Evolutionary conservation across 2,797 vertebrate species (phyloP).

Genomic region (Anguilla obscura): DNA sequence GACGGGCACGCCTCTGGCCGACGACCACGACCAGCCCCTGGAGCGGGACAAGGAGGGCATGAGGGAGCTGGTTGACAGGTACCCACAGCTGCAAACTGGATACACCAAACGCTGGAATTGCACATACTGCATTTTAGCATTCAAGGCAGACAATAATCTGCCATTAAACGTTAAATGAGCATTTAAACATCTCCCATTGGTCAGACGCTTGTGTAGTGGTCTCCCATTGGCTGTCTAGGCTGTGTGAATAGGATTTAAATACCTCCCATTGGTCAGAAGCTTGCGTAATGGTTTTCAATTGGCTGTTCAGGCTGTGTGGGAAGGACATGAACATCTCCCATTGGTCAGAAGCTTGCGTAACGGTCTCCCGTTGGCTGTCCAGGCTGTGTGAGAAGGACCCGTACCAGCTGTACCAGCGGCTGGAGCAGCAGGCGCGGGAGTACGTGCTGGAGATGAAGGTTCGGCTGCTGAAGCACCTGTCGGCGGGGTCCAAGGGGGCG

Average conservation of each 20-base stretch:
- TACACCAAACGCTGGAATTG: background rate
- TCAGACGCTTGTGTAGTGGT: background rate
- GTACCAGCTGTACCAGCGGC: constrained; percentile 96
- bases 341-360: background rate
- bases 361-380: background rate
- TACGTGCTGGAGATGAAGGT: constrained; percentile 97
- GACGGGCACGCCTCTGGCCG: constrained; percentile 87
- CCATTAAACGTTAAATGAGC: too few species aligned
- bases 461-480: constrained; percentile 89
- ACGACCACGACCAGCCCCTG: constrained; percentile 90
- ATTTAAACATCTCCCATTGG: background rate
- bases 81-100: constrained; percentile 11
- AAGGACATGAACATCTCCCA: constrained; percentile 68
- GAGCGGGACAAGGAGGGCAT: constrained; percentile 92
- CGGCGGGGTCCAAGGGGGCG: constrained; percentile 77
- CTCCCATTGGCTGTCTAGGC: constrained; percentile 63
- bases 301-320: constrained; percentile 83
- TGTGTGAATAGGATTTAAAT: constrained; percentile 85
- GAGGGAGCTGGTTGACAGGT: constrained; percentile 97
- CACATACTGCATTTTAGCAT: background rate
- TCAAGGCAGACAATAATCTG: too few species aligned
- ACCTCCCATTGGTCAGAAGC: background rate
- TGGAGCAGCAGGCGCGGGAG: constrained; percentile 95
- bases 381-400: constrained; percentile 97
- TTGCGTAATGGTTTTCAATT: background rate